Evolutionary conservation across 1,140 invertebrate species (phyloP).

Genomic region (Berghia stephanieae): DNA sequence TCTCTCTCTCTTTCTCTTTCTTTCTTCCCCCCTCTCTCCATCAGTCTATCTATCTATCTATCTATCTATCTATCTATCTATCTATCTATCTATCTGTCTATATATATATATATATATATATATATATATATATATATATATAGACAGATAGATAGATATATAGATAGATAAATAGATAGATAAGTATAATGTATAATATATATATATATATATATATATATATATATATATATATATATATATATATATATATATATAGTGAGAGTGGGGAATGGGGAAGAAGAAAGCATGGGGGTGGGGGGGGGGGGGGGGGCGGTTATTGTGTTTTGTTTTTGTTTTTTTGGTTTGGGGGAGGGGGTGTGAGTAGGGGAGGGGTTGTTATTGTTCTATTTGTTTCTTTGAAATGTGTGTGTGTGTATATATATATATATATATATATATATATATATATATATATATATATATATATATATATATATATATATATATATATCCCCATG

Average conservation of each 20-base stretch:
- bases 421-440: not conserved
- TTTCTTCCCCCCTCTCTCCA: no score
- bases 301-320: not conserved
- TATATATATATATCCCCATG: not conserved
- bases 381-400: no score
- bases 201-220: slow-evolving; percentile 15
- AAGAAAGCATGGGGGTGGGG: not conserved
- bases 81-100: no score
- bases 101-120: no score
- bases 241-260: not conserved
- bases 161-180: no score
- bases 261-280: not conserved
- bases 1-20: no score
- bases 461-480: not conserved
- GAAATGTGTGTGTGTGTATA: slow-evolving; percentile 1
- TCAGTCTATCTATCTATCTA: no score
- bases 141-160: no score
- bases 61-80: no score
- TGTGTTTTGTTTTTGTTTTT: not conserved
- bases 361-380: not conserved
- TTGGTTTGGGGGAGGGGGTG: not conserved
- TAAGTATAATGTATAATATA: no score
- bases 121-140: no score
- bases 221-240: slow-evolving; percentile 15
- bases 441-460: not conserved